phyloP scores from a whole-genome alignment of 2,888 invertebrate genomes.

The Anagyrus pseudococci region DNA sequence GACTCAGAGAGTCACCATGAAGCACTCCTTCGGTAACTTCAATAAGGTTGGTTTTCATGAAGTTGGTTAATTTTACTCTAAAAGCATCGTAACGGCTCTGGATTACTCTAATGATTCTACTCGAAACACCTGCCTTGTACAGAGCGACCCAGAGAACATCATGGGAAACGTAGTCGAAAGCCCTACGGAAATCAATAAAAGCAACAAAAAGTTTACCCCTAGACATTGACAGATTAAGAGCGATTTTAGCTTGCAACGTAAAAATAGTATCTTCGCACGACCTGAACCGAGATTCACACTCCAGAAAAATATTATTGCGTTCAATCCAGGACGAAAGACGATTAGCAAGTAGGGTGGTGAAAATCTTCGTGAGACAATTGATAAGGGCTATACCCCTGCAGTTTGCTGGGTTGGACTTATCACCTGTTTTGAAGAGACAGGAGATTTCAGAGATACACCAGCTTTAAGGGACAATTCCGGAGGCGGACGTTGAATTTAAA shows the following conservation, averaged over 20 bases:
- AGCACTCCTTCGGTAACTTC: neutral
- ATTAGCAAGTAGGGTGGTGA: neutral
- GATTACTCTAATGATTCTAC: too few species aligned
- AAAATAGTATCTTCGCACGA: neutral
- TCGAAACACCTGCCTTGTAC: too few species aligned
- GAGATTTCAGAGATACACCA: neutral
- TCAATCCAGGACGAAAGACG: neutral
- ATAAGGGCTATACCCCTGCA: neutral
- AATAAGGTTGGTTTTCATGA: neutral
- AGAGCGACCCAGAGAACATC: too few species aligned
- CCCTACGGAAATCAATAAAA: too few species aligned
- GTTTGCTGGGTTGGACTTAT: neutral
- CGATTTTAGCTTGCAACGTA: neutral
- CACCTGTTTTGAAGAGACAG: neutral
- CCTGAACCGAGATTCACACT: neutral
- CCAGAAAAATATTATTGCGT: neutral
- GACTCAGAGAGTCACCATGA: constrained; percentile 8
- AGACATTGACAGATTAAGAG: too few species aligned
- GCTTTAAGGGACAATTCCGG: neutral
- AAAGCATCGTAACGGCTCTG: too few species aligned
- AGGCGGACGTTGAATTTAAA: neutral
- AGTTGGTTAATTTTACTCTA: too few species aligned
- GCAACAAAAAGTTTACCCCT: too few species aligned
- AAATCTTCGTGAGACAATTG: neutral
- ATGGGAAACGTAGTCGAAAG: too few species aligned